These are phyloP conservation scores for Enhydra lutris DNA, from an alignment of 2,113 vertebrate species.

Conservation along the genomic window DNA sequence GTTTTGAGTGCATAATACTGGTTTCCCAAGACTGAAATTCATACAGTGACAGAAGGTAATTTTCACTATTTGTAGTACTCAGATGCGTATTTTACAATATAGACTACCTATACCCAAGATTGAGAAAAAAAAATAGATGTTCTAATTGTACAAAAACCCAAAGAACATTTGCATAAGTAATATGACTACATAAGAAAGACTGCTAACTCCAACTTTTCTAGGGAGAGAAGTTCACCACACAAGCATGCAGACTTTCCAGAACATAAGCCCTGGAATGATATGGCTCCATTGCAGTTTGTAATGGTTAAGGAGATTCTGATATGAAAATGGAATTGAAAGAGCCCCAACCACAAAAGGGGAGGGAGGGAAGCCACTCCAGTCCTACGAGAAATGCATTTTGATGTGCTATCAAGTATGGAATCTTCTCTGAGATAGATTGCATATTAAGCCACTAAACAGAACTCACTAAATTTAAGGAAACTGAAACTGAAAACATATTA, in stretches of 20 bases:
- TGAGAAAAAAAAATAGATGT: background rate
- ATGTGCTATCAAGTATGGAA: background rate
- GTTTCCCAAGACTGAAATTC: background rate
- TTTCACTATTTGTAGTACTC: background rate
- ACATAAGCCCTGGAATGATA: background rate
- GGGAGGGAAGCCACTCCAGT: background rate
- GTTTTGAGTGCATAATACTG: background rate
- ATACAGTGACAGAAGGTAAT: background rate
- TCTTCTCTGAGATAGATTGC: background rate
- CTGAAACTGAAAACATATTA: background rate
- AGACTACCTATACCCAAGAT: background rate
- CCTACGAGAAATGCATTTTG: background rate
- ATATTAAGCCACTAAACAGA: background rate
- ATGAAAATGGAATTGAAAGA: background rate
- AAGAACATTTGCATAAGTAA: background rate
- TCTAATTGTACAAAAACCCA: background rate
- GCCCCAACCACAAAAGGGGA: background rate
- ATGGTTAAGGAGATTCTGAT: background rate
- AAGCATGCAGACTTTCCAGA: background rate
- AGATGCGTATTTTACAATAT: background rate
- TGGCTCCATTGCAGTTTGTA: background rate
- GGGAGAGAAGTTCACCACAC: background rate
- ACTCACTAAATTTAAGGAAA: background rate
- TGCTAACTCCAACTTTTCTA: background rate
- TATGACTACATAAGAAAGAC: background rate